Conservation (phyloP, 1,140 invertebrate genomes). For the Lepidurus packardi region DNA sequence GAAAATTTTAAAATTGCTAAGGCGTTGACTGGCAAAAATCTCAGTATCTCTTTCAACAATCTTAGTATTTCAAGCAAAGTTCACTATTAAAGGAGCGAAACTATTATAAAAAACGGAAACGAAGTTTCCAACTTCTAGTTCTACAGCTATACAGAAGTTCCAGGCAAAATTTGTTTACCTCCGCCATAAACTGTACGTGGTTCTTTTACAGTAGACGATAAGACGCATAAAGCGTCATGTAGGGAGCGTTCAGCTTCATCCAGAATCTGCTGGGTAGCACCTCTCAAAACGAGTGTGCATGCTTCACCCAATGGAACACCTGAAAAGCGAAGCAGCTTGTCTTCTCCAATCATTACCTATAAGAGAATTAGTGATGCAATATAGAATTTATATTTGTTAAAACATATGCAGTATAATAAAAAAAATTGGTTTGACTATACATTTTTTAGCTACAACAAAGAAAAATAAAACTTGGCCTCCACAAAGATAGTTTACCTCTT, state of each 20-base stretch:
- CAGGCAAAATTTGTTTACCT: conserved; percentile 50
- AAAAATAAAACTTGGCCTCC: not conserved
- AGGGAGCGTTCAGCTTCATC: conserved; percentile 97
- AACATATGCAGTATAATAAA: not conserved
- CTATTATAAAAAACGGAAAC: conserved; percentile 16
- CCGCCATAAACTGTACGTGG: conserved; percentile 86
- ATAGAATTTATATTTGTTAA: not conserved
- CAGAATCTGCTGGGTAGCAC: conserved; percentile 98
- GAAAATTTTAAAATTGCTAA: too few species aligned
- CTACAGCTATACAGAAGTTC: not conserved
- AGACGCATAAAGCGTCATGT: conserved; percentile 96
- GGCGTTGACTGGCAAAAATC: too few species aligned
- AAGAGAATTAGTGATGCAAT: conserved; percentile 21
- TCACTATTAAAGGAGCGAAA: not conserved
- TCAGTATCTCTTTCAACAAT: too few species aligned
- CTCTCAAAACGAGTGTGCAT: conserved; percentile 93
- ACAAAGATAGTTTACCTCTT: conserved; percentile 59
- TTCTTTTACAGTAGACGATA: conserved; percentile 91
- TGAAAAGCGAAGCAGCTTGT: conserved; percentile 89
- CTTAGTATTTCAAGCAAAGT: not conserved
- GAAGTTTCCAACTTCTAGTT: not conserved
- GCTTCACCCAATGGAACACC: conserved; percentile 92
- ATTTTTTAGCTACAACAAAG: not conserved
- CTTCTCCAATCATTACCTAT: conserved; percentile 70
- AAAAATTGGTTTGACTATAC: not conserved